Conservation (phyloP, 2,113 vertebrate genomes). For the Pseudorasbora parva region DNA sequence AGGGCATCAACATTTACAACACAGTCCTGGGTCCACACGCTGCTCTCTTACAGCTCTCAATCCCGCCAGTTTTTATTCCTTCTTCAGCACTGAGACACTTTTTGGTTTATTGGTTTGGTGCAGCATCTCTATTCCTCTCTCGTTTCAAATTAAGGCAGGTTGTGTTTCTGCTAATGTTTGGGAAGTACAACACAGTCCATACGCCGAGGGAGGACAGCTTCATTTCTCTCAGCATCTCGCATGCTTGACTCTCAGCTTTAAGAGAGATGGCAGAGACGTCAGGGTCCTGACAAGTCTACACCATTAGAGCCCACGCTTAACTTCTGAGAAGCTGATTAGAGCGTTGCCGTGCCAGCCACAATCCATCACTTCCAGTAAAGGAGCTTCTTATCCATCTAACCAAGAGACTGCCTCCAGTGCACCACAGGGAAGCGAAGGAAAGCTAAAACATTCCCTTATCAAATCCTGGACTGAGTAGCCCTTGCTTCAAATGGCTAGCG, state of each 20-base stretch:
- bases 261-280: conserved; percentile 57
- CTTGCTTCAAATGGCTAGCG: conserved; percentile 51
- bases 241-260: conserved; percentile 44
- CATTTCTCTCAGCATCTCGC: conserved; percentile 53
- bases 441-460: conserved; percentile 57
- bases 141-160: conserved; percentile 37
- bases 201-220: conserved; percentile 53
- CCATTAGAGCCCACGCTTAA: conserved; percentile 65
- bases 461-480: conserved; percentile 46
- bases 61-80: background rate
- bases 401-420: conserved; percentile 50
- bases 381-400: conserved; percentile 61
- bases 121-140: conserved; percentile 1
- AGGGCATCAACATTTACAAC: conserved; percentile 42
- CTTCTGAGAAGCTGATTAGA: conserved; percentile 62
- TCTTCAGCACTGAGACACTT: background rate
- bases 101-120: background rate
- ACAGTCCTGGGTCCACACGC: conserved; percentile 36
- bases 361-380: conserved; percentile 63
- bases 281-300: conserved; percentile 62
- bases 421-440: conserved; percentile 34
- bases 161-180: conserved; percentile 51
- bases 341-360: conserved; percentile 50
- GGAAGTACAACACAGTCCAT: conserved; percentile 49
- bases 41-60: conserved; percentile 33